Base-by-base conservation (phyloP, 1,140 invertebrate genomes). In the Stegodyphus dumicola region DNA sequence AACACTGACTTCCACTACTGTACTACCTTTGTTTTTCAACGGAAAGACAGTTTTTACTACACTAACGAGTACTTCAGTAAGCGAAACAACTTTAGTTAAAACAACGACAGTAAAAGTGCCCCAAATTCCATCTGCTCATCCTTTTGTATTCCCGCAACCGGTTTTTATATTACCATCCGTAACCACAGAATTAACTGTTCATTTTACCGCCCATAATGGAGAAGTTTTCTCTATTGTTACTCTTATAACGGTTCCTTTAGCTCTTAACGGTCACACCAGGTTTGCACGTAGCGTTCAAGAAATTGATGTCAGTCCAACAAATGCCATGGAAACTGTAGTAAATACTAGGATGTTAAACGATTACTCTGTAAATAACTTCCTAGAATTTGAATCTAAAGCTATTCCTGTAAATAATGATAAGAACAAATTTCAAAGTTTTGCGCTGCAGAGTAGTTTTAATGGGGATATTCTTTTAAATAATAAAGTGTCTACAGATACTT, bases 11-110 rank as follows among this genome's bases (percentile, higher is more conserved):
- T 94, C 94, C 80, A 96, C 95, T 70, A 97, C 95, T 0, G 93
- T 97, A 56, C 91, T 97, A 67, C 95, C 96, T 4, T 92, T 98
- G 56, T 97, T 96, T 1, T 95, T 97, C 89, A 93, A 95, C 89
- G 96, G 96, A 6, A 96, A 95, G 91, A 95, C 96, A 89, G 96
- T 97, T 85, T 91, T 95, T 73, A 97, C 96, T 0, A 98, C 96
- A 0, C 93, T 98, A n/a, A 93, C 95, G 64, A 95, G 97, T 90
- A 94, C 94, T 10, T 94, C 93, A 52, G 93, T 96, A 70, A 96
- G 96, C 11, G 96, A 97, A 88, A 96, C 96, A 1, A 93, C 96
- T 6, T 93, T 97, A 5, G 93, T 95, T 11, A 96, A 86, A 71
- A 89, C 89, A 7, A 75, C 88, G 11, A 86, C 88, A 11, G 64